These are phyloP conservation scores for Nymphalis urticae DNA, from an alignment of 2,888 invertebrate species.

Conservation along the genomic window DNA sequence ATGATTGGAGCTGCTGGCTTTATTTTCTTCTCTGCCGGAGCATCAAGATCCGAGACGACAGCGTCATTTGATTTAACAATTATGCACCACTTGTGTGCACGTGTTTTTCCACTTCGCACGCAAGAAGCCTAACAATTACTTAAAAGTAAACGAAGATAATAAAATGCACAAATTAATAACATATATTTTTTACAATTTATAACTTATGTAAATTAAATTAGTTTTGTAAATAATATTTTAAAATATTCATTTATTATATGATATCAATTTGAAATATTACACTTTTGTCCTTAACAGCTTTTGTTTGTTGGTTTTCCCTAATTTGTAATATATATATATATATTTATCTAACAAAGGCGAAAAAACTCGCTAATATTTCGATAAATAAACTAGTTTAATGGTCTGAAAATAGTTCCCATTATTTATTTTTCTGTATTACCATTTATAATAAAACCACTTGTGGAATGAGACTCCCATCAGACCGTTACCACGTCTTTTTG, in stretches of 20 bases:
- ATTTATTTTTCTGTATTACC: not conserved
- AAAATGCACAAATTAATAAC: not conserved
- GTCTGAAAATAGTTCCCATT: too few species aligned
- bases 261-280: too few species aligned
- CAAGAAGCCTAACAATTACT: not conserved
- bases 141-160: not conserved
- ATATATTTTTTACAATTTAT: not conserved
- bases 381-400: too few species aligned
- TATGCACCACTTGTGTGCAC: conserved; percentile 9
- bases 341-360: too few species aligned
- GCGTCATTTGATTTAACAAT: conserved; percentile 18
- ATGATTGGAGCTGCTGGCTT: conserved; percentile 18
- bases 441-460: conserved; percentile 3
- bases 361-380: too few species aligned
- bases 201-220: too few species aligned
- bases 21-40: conserved; percentile 17
- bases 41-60: conserved; percentile 21
- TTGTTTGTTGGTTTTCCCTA: too few species aligned
- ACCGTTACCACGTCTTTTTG: conserved; percentile 21
- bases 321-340: too few species aligned
- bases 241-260: too few species aligned
- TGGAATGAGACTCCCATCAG: conserved; percentile 15
- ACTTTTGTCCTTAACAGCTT: too few species aligned
- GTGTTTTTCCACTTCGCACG: conserved; percentile 12
- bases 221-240: too few species aligned